phyloP scores from a whole-genome alignment of 2,888 invertebrate genomes.

The Aporophyla lueneburgensis region DNA sequence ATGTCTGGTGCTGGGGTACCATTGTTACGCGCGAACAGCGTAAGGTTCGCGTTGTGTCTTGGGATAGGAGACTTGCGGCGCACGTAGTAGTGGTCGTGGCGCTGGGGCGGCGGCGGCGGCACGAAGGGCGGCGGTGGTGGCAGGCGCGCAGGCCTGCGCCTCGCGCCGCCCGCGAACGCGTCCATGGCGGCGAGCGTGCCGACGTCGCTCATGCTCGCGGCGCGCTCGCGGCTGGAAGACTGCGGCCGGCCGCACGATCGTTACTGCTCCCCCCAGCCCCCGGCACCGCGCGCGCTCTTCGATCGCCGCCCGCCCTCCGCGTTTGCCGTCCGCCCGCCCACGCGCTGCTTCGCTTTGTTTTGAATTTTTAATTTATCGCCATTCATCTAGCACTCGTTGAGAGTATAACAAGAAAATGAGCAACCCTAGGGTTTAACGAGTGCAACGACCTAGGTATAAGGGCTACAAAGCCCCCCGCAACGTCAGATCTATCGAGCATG shows the following conservation, averaged over 20 bases:
- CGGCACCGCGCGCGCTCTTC: slow-evolving; percentile 87
- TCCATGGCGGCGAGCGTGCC: slow-evolving; percentile 90
- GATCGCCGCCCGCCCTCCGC: slow-evolving; percentile 89
- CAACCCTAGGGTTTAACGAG: slow-evolving; percentile 71
- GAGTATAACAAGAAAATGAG: slow-evolving; percentile 78
- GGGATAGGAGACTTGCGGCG: slow-evolving; percentile 89
- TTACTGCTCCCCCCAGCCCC: slow-evolving; percentile 82
- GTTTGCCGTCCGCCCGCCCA: slow-evolving; percentile 85
- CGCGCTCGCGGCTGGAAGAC: slow-evolving; percentile 89
- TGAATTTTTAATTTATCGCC: slow-evolving; percentile 89
- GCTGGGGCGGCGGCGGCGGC: slow-evolving; percentile 88
- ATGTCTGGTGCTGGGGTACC: slow-evolving; percentile 79
- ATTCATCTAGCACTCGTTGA: slow-evolving; percentile 84
- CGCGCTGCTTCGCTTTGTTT: slow-evolving; percentile 86
- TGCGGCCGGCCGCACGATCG: slow-evolving; percentile 84
- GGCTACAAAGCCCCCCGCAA: background rate
- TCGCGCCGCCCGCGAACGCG: slow-evolving; percentile 90
- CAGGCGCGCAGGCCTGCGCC: slow-evolving; percentile 87
- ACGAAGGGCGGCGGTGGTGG: slow-evolving; percentile 89
- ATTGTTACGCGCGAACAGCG: slow-evolving; percentile 87
- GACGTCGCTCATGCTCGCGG: slow-evolving; percentile 90
- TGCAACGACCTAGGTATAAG: slow-evolving; percentile 70
- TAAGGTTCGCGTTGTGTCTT: slow-evolving; percentile 84
- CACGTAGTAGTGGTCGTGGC: slow-evolving; percentile 89
- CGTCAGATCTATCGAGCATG: slow-evolving; percentile 1